Percentiles rank a stretch among this genome's conserved stretches.
These are phyloP conservation scores for Triplophysa yarkandensis DNA, from an alignment of 2,797 vertebrate genomes.

Conservation along the genomic window DNA sequence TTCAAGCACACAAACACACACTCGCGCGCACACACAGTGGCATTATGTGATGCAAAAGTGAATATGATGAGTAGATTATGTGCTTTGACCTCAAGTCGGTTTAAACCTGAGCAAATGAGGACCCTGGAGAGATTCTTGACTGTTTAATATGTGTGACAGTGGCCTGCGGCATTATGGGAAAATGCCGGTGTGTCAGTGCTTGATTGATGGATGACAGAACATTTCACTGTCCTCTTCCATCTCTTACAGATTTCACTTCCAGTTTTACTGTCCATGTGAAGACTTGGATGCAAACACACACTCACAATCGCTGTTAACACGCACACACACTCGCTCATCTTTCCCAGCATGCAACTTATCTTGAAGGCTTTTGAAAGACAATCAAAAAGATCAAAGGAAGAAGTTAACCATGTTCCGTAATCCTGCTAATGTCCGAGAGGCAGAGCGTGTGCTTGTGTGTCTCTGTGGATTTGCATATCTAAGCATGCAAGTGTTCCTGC, in stretches of 20 bases:
- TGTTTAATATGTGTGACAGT: constrained; percentile 69
- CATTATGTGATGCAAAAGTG: constrained; percentile 53
- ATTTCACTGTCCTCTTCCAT: constrained; percentile 65
- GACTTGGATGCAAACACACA: constrained; percentile 60
- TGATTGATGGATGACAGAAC: constrained; percentile 72
- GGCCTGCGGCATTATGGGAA: constrained; percentile 67
- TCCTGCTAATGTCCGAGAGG: constrained; percentile 43
- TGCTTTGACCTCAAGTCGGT: constrained; percentile 66
- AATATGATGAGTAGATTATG: constrained; percentile 61
- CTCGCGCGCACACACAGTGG: constrained; percentile 45
- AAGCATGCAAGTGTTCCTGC: constrained; percentile 9
- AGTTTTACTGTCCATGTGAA: constrained; percentile 60
- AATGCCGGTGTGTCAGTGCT: constrained; percentile 64
- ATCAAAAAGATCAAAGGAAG: constrained; percentile 62
- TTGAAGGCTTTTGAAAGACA: constrained; percentile 47
- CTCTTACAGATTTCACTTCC: constrained; percentile 71
- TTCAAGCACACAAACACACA: constrained; percentile 1
- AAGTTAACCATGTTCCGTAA: constrained; percentile 59
- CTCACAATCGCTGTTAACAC: constrained; percentile 31
- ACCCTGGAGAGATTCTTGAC: constrained; percentile 48
- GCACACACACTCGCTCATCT: constrained; percentile 51
- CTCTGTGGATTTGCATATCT: constrained; percentile 42
- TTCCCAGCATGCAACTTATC: constrained; percentile 13
- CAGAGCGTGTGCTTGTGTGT: constrained; percentile 8
- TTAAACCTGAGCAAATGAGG: constrained; percentile 61